Evolutionary conservation across 1,140 invertebrate genomes (phyloP), one percentile per base, ranked within the genome.

Genomic region (Schlechtendalia chinensis): DNA sequence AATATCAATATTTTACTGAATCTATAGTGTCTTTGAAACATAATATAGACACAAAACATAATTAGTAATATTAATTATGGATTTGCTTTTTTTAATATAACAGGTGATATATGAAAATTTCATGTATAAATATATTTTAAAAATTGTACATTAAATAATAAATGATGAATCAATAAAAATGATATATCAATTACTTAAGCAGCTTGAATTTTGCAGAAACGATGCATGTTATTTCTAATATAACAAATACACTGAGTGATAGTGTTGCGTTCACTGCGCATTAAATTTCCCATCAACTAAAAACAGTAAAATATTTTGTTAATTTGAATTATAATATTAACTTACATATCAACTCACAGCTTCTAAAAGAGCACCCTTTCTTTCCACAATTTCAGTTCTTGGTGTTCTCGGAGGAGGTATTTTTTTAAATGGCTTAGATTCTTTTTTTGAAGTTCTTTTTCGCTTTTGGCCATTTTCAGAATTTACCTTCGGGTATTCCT

Each of bases 211-310:
- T 79, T 59, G 14, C 17, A 45, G 58, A 79, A 79, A 10, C 39
- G 58, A 29, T 79, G 39, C 75, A 79, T 79, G 8, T 79, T 79
- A 4, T 50, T 79, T 47, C 75, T 61, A 24, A 79, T 63, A 16
- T 63, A 79, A 79, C 75, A 79, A 79, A 79, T 79, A 53, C 75
- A 79, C 16, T 79, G 75, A 47, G 75, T 79, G 5, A 79, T 79
- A 50, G 75, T 27, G n/a, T 79, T 79, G 24, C 75, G 32, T 61
- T 79, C 75, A n/a, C 45, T 63, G 14, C 75, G 54, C 75, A 79
- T 79, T 59, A 79, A 61, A 61, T 79, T 39, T 27, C 75, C 75
- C 58, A 79, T 79, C n/a, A 79, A 47, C 75, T 79, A 61, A 79
- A 59, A 79, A 29, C 10, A 61, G 1, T 61, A 29, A 72, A 54